Evolutionary conservation across 2,888 invertebrate genomes (phyloP).

Genomic region (Cerastoderma edule): DNA sequence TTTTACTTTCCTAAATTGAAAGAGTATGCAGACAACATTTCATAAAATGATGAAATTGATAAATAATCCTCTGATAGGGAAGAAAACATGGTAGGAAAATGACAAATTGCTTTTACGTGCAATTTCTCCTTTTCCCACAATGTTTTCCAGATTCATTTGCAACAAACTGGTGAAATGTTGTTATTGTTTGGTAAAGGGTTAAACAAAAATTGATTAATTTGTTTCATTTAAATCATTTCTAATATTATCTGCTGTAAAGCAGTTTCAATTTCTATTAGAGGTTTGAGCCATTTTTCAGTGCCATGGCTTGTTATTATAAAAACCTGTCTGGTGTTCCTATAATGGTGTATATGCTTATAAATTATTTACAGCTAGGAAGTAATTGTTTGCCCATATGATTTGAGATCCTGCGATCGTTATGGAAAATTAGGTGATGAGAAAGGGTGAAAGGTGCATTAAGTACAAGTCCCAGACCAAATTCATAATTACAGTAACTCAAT

Average conservation of each 20-base stretch:
- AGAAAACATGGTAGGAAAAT: constrained; percentile 1
- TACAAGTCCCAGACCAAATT: background rate
- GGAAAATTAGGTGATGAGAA: no score
- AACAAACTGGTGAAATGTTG: background rate
- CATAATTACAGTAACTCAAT: background rate
- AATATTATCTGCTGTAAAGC: background rate
- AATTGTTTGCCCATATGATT: no score
- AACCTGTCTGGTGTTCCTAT: no score
- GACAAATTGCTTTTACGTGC: background rate
- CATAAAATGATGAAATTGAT: background rate
- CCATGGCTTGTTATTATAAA: no score
- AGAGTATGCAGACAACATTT: background rate
- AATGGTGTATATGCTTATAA: no score
- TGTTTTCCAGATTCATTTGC: background rate
- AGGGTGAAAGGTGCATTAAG: background rate
- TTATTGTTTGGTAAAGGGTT: background rate
- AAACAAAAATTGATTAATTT: background rate
- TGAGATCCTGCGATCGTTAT: no score
- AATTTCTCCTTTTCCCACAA: constrained; percentile 9
- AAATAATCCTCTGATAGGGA: background rate
- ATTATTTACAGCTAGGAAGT: no score
- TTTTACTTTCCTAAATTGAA: background rate
- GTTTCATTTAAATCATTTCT: background rate
- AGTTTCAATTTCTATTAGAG: no score
- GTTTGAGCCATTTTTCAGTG: no score